A percentile compares a stretch with the other conserved stretches of the same genome.
phyloP scores from a whole-genome alignment of 2,797 vertebrate species.

The Gymnothorax javanicus region DNA sequence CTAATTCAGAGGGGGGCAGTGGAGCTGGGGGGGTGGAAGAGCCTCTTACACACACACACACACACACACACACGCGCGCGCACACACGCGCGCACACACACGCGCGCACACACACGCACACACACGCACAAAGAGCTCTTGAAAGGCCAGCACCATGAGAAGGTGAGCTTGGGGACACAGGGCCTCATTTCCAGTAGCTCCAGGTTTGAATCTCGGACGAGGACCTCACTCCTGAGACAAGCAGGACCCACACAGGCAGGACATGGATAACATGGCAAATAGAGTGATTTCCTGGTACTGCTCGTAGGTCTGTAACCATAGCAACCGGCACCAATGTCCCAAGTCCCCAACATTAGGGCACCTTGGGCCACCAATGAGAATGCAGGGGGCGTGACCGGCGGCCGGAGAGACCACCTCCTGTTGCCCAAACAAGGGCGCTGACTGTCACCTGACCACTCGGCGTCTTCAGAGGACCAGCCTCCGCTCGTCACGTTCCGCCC shows the following conservation, averaged over 20 bases:
- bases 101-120: not conserved
- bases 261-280: not conserved
- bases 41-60: not conserved
- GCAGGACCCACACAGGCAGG: not conserved
- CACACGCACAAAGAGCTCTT: not conserved
- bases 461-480: not conserved
- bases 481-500: not conserved
- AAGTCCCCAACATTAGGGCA: no score
- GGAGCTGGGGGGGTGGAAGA: constrained; percentile 46
- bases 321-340: no score
- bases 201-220: not conserved
- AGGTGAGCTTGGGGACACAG: not conserved
- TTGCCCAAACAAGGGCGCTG: no score
- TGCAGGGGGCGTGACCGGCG: no score
- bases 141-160: not conserved
- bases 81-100: no score
- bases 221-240: not conserved
- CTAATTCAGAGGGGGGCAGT: constrained; percentile 62
- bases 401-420: no score
- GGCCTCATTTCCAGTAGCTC: not conserved
- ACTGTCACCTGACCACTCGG: no score
- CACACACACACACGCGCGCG: no score
- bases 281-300: no score
- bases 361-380: no score
- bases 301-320: no score